Base-by-base conservation (phyloP, 1,140 invertebrate species). In the Pseudobourletiella spinata region DNA sequence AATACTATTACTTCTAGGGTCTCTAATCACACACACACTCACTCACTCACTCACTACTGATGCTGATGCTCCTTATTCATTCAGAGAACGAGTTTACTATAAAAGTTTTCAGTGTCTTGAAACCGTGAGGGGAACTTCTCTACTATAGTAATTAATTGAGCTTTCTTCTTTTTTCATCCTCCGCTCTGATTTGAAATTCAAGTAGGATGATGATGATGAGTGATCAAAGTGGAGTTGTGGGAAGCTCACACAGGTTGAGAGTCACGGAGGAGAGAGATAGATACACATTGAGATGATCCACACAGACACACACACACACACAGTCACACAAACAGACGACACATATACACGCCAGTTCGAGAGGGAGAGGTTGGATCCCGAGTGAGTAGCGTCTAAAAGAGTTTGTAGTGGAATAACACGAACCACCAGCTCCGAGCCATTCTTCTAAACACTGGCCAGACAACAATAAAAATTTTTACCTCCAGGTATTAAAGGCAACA, bases 401-500 rank as follows among this genome's bases (percentile, higher is more conserved):
- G n/a, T n/a, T n/a, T n/a, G n/a, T n/a, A n/a, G n/a, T n/a, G n/a
- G n/a, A n/a, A n/a, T n/a, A n/a, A n/a, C n/a, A n/a, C n/a, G n/a
- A n/a, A n/a, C n/a, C n/a, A n/a, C n/a, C n/a, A n/a, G n/a, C n/a
- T n/a, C n/a, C n/a, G n/a, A n/a, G n/a, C n/a, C n/a, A n/a, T n/a
- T n/a, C n/a, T n/a, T n/a, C n/a, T n/a, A n/a, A n/a, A n/a, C n/a
- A n/a, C n/a, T n/a, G n/a, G n/a, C n/a, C n/a, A n/a, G n/a, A n/a
- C 51, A 18, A 35, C 32, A 35, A 42, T 14, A 42, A 57, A 57
- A 35, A 20, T 4, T 59, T 66, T 63, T 63, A 58, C 57, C 65
- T 64, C 56, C 35, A 61, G 63, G 48, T 62, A 55, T 44, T 29
- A 58, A 43, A 64, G 66, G 66, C 66, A 64, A 68, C 66, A 68